Evolutionary conservation across 2,797 vertebrate species (phyloP).

Genomic region (Pachyuromys duprasi): DNA sequence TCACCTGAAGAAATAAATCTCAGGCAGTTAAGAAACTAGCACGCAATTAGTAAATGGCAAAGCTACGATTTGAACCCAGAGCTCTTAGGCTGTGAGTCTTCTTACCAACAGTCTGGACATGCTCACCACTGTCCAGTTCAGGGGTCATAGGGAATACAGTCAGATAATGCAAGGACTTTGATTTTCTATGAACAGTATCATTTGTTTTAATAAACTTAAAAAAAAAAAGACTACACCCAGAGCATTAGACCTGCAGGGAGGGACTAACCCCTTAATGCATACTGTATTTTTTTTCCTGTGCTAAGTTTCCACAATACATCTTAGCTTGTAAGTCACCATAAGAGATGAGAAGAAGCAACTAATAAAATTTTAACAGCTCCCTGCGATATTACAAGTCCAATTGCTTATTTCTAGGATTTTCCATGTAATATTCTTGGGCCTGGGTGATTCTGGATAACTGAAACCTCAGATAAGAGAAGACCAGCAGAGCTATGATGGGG

Average conservation of each 20-base stretch:
- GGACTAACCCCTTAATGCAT: too few species aligned
- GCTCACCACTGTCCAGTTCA: not conserved
- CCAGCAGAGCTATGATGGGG: not conserved
- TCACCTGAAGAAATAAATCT: not conserved
- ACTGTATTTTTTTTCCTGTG: too few species aligned
- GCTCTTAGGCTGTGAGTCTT: not conserved
- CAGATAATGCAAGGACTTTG: not conserved
- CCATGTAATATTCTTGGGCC: not conserved
- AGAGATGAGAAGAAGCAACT: not conserved
- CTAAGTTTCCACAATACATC: not conserved
- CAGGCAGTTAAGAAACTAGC: not conserved
- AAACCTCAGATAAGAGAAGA: not conserved
- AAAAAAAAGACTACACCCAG: not conserved
- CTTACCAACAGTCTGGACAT: not conserved
- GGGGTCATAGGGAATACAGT: not conserved
- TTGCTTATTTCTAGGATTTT: not conserved
- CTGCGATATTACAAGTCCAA: not conserved
- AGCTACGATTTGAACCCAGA: not conserved
- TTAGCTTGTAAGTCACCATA: not conserved
- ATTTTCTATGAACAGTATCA: not conserved
- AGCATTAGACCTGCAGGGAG: not conserved
- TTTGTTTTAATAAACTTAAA: constrained; percentile 6
- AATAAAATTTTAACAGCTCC: not conserved
- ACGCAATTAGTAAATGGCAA: not conserved
- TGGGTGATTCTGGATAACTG: not conserved